Evolutionary conservation across 2,113 vertebrate genomes (phyloP).

Genomic region (Balaenoptera acutorostrata): DNA sequence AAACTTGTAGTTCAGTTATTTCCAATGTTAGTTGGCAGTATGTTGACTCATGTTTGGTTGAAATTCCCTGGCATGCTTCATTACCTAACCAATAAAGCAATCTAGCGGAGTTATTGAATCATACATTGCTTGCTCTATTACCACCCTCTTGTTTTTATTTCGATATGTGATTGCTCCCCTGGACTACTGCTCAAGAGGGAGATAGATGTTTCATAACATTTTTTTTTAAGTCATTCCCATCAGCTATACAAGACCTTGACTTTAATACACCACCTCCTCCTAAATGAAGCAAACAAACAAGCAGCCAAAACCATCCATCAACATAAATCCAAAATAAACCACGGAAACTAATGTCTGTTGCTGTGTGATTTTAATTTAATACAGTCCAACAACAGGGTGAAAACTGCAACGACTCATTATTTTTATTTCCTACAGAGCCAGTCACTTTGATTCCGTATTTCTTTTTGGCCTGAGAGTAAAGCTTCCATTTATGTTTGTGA

Average conservation of each 20-base stretch:
- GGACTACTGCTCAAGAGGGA: slow-evolving; percentile 57
- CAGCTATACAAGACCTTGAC: not conserved
- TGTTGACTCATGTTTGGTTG: slow-evolving; percentile 58
- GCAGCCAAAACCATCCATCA: not conserved
- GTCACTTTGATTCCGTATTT: not conserved
- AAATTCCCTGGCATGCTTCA: slow-evolving; percentile 69
- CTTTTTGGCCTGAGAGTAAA: not conserved
- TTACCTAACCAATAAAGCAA: slow-evolving; percentile 73
- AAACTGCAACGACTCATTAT: not conserved
- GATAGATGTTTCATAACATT: slow-evolving; percentile 43
- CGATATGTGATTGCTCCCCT: not conserved
- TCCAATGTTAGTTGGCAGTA: not conserved
- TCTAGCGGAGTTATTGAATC: slow-evolving; percentile 61
- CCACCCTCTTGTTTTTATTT: slow-evolving; percentile 68
- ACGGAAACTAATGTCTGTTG: not conserved
- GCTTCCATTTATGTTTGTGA: not conserved
- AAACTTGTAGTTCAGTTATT: not conserved
- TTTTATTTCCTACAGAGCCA: slow-evolving; percentile 20
- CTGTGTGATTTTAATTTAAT: slow-evolving; percentile 17
- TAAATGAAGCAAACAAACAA: not conserved
- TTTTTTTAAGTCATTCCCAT: not conserved
- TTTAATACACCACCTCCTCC: slow-evolving; percentile 6
- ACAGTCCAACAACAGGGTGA: not conserved
- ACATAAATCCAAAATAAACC: slow-evolving; percentile 14
- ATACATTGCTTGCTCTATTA: slow-evolving; percentile 50